Percentiles rank a stretch among this genome's conserved stretches.
phyloP scores from a whole-genome alignment of 1,140 invertebrate species.

The Drosophila serrata region DNA sequence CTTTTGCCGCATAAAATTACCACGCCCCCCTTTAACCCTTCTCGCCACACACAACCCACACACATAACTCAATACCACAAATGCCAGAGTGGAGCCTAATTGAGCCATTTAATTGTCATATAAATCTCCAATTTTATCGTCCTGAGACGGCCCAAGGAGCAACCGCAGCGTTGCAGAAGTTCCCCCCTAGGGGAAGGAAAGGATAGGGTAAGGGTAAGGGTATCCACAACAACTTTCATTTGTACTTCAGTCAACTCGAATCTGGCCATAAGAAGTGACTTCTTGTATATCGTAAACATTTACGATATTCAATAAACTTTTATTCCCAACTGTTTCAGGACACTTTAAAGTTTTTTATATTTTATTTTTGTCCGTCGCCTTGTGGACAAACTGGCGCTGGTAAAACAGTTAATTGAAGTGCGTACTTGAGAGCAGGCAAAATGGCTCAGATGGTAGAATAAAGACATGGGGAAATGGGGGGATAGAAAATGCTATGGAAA shows the following conservation, averaged over 20 bases:
- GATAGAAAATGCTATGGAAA: neutral
- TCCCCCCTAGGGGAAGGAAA: neutral
- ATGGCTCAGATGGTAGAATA: slow-evolving; percentile 8
- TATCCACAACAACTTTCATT: slow-evolving; percentile 23
- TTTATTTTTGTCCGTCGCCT: slow-evolving; percentile 17
- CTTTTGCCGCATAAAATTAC: slow-evolving; percentile 2
- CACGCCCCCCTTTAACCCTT: slow-evolving; percentile 13
- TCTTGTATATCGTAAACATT: slow-evolving; percentile 75
- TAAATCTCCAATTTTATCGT: slow-evolving; percentile 49
- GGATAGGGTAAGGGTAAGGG: neutral
- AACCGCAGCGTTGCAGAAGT: slow-evolving; percentile 6
- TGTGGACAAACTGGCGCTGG: slow-evolving; percentile 46
- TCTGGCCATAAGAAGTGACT: slow-evolving; percentile 53
- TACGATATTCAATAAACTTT: slow-evolving; percentile 66
- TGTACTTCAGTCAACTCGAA: slow-evolving; percentile 44
- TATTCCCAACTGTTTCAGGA: slow-evolving; percentile 42
- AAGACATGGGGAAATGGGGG: neutral
- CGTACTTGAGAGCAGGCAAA: slow-evolving; percentile 37
- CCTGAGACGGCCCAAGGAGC: slow-evolving; percentile 9
- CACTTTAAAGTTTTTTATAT: slow-evolving; percentile 53
- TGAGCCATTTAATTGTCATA: slow-evolving; percentile 61
- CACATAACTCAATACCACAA: slow-evolving; percentile 40
- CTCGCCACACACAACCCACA: slow-evolving; percentile 2
- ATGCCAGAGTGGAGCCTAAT: slow-evolving; percentile 42
- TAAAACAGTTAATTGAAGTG: slow-evolving; percentile 58